Conservation (phyloP, 64 coral and sea anemone species). For the Actinia equina region DNA sequence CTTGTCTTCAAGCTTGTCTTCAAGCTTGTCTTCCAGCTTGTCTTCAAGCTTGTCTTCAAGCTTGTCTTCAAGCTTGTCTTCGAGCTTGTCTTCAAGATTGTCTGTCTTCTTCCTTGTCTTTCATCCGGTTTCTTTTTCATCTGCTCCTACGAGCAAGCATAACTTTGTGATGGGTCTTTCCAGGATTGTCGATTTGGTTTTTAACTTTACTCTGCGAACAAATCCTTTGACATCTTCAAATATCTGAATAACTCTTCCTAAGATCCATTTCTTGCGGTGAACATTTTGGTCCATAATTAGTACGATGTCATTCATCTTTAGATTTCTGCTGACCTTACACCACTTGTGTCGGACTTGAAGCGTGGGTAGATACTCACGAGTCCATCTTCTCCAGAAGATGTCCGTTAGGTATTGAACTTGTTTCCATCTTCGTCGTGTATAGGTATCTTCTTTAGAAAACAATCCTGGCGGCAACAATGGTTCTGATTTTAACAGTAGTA, state of each 20-base stretch:
- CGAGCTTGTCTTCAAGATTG: neutral
- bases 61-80: too few relatives aligned
- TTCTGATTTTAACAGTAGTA: slow-evolving; percentile 6
- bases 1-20: too few relatives aligned
- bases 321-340: neutral
- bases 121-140: neutral
- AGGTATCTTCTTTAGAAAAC: neutral
- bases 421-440: slow-evolving; percentile 28
- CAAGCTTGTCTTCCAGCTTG: too few relatives aligned
- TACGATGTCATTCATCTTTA: slow-evolving; percentile 29
- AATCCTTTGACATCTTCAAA: neutral
- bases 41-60: too few relatives aligned
- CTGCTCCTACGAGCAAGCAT: slow-evolving; percentile 24
- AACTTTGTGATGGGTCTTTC: slow-evolving; percentile 32
- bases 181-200: neutral
- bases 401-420: slow-evolving; percentile 16
- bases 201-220: slow-evolving; percentile 9
- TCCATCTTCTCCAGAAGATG: slow-evolving; percentile 40
- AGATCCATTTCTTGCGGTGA: slow-evolving; percentile 16
- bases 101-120: too few relatives aligned
- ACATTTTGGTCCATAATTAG: neutral
- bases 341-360: slow-evolving; percentile 55
- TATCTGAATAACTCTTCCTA: slow-evolving; percentile 10
- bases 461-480: neutral
- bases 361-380: slow-evolving; percentile 19